phyloP scores from a whole-genome alignment of 2,888 invertebrate species.

The Anagyrus pseudococci region DNA sequence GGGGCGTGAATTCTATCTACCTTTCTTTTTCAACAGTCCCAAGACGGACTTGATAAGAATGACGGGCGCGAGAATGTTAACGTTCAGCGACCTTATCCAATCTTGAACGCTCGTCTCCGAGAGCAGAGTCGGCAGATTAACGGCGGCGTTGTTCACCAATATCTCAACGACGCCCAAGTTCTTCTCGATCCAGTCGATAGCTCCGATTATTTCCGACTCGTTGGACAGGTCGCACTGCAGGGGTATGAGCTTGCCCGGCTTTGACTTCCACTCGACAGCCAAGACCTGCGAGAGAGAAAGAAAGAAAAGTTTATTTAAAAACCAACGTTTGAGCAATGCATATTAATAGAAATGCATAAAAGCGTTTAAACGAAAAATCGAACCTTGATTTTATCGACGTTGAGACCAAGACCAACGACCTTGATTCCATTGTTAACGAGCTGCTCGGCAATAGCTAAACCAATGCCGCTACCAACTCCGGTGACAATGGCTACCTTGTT shows the following conservation, averaged over 20 bases:
- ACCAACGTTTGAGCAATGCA: background rate
- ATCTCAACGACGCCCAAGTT: conserved; percentile 66
- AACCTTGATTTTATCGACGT: background rate
- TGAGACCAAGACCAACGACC: background rate
- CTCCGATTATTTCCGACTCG: conserved; percentile 62
- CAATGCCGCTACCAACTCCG: conserved; percentile 63
- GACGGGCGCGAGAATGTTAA: conserved; percentile 43
- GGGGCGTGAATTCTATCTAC: conserved; percentile 20
- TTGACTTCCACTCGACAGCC: background rate
- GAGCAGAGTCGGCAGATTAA: conserved; percentile 46
- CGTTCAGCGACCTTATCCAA: conserved; percentile 42
- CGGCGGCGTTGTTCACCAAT: conserved; percentile 67
- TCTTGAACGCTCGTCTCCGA: conserved; percentile 44
- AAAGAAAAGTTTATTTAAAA: background rate
- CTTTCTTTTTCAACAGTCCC: conserved; percentile 45
- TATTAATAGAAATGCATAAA: background rate
- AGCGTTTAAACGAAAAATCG: background rate
- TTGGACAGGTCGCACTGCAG: conserved; percentile 65
- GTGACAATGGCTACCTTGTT: conserved; percentile 63
- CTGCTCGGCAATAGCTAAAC: conserved; percentile 55
- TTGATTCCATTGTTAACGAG: conserved; percentile 59
- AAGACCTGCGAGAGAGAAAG: background rate
- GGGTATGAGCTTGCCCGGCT: conserved; percentile 54
- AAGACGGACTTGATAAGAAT: conserved; percentile 43
- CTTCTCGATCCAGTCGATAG: conserved; percentile 64